Conservation (phyloP, 1,140 invertebrate species). For the Andrena cerasifolii region DNA sequence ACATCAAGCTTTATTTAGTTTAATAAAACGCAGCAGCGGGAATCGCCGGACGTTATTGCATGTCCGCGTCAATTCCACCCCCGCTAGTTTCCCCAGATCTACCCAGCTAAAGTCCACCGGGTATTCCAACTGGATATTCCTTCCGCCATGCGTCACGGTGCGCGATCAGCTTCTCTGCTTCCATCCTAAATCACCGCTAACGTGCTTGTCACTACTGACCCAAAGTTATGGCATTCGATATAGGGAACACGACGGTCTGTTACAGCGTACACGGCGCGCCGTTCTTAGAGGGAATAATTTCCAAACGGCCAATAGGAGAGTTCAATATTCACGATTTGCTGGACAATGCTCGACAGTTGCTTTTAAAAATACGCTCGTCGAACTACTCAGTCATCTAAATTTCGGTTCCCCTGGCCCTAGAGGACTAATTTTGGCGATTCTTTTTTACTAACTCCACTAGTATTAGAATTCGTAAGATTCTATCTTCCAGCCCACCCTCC, state of each 20-base stretch:
- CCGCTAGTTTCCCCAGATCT: no score
- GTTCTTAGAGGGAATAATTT: neutral
- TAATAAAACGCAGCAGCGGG: neutral
- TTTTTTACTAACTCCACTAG: no score
- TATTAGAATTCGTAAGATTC: no score
- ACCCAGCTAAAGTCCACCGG: neutral
- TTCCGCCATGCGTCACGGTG: constrained; percentile 36
- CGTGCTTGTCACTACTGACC: constrained; percentile 34
- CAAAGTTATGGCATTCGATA: constrained; percentile 48
- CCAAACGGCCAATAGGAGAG: neutral
- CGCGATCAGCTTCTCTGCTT: neutral
- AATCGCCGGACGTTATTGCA: neutral
- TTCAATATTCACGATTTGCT: no score
- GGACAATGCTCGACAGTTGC: neutral
- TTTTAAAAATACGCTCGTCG: neutral
- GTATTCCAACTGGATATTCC: constrained; percentile 39
- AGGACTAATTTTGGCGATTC: no score
- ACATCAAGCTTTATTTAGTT: constrained; percentile 21
- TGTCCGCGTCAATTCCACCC: neutral
- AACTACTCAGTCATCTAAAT: neutral
- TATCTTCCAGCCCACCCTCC: no score
- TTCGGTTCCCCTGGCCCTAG: no score
- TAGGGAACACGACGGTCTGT: constrained; percentile 5
- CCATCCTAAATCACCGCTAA: constrained; percentile 45
- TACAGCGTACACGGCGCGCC: constrained; percentile 3